phyloP scores from a whole-genome alignment of 2,888 invertebrate species.

The Strigamia transsilvanica region DNA sequence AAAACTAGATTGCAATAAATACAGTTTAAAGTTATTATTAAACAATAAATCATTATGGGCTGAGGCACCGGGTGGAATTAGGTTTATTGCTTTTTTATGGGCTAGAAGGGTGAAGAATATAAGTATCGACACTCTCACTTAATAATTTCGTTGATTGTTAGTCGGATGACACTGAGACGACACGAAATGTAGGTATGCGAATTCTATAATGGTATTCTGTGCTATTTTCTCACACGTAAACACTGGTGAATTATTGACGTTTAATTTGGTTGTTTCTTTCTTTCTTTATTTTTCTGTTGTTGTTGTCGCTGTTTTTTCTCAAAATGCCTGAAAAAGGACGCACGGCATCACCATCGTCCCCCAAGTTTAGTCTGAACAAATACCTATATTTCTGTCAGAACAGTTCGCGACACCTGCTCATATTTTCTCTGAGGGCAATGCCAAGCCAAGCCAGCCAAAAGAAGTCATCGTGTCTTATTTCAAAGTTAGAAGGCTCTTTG shows the following conservation, averaged over 20 bases:
- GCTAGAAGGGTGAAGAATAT: conserved; percentile 27
- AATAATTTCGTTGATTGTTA: not conserved
- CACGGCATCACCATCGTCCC: not conserved
- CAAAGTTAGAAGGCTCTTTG: conserved; percentile 33
- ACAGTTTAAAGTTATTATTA: conserved; percentile 4
- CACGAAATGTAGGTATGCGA: not conserved
- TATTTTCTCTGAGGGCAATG: conserved; percentile 27
- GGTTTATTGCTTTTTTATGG: conserved; percentile 38
- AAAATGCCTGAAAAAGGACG: not conserved
- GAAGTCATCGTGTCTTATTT: conserved; percentile 31
- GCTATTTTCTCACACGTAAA: not conserved
- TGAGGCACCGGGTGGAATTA: not conserved
- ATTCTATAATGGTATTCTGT: not conserved
- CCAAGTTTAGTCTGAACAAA: conserved; percentile 16
- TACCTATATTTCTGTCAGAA: conserved; percentile 34
- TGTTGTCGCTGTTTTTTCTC: not conserved
- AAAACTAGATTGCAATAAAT: conserved; percentile 14
- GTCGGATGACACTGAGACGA: not conserved
- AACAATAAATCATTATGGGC: conserved; percentile 14
- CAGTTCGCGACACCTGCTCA: conserved; percentile 44
- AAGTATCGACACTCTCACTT: conserved; percentile 4
- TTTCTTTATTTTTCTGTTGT: not conserved
- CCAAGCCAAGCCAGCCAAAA: conserved; percentile 5
- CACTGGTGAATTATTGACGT: not conserved
- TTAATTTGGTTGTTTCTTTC: not conserved